Evolutionary conservation across 2,888 invertebrate species (phyloP), one percentile per base, ranked within the genome.

Genomic region (Tyria jacobaeae): DNA sequence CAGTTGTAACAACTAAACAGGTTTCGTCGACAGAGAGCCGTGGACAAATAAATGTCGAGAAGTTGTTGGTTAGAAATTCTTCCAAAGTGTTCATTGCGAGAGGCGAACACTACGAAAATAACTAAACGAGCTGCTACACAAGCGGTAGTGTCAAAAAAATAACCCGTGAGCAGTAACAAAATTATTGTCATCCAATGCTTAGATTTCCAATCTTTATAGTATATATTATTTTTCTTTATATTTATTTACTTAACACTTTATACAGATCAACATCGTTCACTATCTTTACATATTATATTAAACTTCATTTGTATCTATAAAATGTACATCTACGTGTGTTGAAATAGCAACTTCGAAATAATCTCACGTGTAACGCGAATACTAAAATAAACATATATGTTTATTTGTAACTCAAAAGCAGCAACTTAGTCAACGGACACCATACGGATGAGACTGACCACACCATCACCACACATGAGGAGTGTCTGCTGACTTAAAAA

Each of bases 161-260:
- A 78, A 78, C 82, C 80, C 73, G 80, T 77, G 81, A 86, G 82
- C 84, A 88, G 84, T 90, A 92, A 92, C 90, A 89, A 90, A 92
- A 92, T 93, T 94, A 94, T 94, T 94, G 93, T 94, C 93, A 91
- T 93, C 89, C 92, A 89, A 93, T 90, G 92, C 91, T 92, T 90
- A 88, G 85, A 77, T 82, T 88, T 88, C 82, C 91, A 88, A 89
- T 85, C 83, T 83, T 88, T 90, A 88, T 86, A 83, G 79, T 76
- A 86, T n/a, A n/a, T 85, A 82, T 80, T 84, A 80, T 80, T 82
- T 80, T 82, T 84, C 81, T 86, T 83, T 71, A 79, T 68, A 81
- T 82, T 82, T 78, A 87, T 84, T 89, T 84, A 88, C 82, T 85
- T 85, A 88, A 85, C 80, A 90, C 86, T 90, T 90, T 90, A 86